Percentiles rank a stretch among this genome's conserved stretches.
Evolutionary conservation across 2,888 invertebrate species (phyloP).

Genomic region (Trissolcus japonicus): DNA sequence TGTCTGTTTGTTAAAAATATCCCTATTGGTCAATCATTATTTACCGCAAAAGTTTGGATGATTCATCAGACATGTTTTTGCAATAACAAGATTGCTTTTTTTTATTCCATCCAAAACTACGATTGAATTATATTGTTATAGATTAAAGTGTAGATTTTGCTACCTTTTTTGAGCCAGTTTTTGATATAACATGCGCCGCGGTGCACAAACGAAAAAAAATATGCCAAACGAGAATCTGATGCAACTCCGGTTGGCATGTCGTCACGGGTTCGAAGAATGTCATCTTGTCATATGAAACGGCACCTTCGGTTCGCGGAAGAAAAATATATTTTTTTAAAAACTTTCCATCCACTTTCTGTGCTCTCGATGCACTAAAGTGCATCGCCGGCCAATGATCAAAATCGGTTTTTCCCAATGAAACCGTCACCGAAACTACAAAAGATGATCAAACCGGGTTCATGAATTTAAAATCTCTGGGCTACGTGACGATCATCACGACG

Average conservation of each 20-base stretch:
- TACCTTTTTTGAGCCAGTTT: background rate
- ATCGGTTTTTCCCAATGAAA: too few relatives aligned
- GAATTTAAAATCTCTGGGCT: too few relatives aligned
- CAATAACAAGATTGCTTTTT: too few relatives aligned
- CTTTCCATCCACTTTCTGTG: background rate
- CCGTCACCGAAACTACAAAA: too few relatives aligned
- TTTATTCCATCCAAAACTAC: too few relatives aligned
- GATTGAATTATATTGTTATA: background rate
- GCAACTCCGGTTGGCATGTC: conserved; percentile 71
- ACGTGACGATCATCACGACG: too few relatives aligned
- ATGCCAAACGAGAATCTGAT: conserved; percentile 70
- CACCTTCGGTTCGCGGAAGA: conserved; percentile 6
- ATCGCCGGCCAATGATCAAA: background rate
- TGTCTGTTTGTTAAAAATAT: too few relatives aligned
- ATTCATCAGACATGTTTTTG: too few relatives aligned
- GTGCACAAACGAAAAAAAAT: conserved; percentile 50
- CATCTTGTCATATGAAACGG: conserved; percentile 39
- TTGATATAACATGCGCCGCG: conserved; percentile 11
- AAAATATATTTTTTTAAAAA: conserved; percentile 13
- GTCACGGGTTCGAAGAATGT: conserved; percentile 66
- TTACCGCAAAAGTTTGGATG: too few relatives aligned
- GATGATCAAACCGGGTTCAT: too few relatives aligned
- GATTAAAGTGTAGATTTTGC: background rate
- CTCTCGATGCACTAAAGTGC: too few relatives aligned
- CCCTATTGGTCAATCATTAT: too few relatives aligned